Base-by-base conservation (phyloP, 2,888 invertebrate genomes). In the Synanthedon myopaeformis region DNA sequence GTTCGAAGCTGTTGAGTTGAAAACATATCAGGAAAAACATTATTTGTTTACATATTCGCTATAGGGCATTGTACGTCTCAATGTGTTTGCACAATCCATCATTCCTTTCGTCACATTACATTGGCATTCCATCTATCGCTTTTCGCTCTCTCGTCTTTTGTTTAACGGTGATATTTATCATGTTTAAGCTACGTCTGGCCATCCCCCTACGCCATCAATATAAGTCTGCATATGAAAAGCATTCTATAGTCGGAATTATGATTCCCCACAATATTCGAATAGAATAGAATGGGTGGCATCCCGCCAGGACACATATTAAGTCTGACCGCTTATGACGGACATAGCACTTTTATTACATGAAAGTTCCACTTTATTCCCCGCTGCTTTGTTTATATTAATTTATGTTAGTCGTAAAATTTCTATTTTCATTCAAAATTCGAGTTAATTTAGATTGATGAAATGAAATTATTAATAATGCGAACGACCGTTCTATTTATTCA, bases 281-380 rank as follows among this genome's bases (percentile, higher is more conserved):
- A 45, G 62, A 63, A 65, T 67, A 65, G 66, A 73, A 74, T 70
- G 71, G 69, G 65, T 73, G 72, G 73, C 72, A 69, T 73, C 72
- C 72, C 70, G 77, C 72, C 73, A 73, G 71, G 62, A 59, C 65
- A 58, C 69, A 76, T 77, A 78, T 76, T 79, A 73, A 69, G 76
- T 77, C 77, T 76, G 73, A 64, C 60, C 66, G 60, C 65, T 73
- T 70, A 74, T 76, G 73, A 76, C 78, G 74, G 70, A 74, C 77
- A 77, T 81, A 79, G 74, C 68, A 79, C 82, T 75, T 80, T 74
- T 76, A 79, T 79, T 74, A 69, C 70, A 14, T 1, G 3, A 45
- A n/a, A n/a, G 45, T 45, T 42, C 45, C 45, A 45, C 14, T 45
- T 45, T 45, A 45, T 45, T 45, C 8, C 45, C 45, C 3, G n/a